Percentiles rank a stretch among this genome's conserved stretches.
These are phyloP conservation scores for Platyura marginata DNA, from an alignment of 1,140 invertebrate genomes.

Conservation along the genomic window DNA sequence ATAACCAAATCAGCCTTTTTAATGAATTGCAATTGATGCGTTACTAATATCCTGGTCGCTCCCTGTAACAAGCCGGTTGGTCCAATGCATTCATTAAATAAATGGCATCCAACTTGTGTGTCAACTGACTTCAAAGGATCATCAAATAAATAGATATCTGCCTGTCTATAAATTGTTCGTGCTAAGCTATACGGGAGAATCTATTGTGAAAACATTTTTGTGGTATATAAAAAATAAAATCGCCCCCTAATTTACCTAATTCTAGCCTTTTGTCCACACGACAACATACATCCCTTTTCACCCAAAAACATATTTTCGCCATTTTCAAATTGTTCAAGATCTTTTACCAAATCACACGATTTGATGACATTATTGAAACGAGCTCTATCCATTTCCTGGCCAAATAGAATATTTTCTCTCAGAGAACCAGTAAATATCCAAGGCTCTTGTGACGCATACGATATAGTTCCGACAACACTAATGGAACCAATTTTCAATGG, in stretches of 20 bases:
- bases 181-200: conserved; percentile 8
- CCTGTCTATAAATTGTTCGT: conserved; percentile 30
- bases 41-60: conserved; percentile 46
- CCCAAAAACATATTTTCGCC: conserved; percentile 40
- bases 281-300: conserved; percentile 30
- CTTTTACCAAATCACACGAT: conserved; percentile 21
- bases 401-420: conserved; percentile 39
- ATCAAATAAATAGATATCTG: conserved; percentile 62
- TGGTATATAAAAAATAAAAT: background rate
- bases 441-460: conserved; percentile 34
- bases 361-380: conserved; percentile 1
- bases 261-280: conserved; percentile 37
- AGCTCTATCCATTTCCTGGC: conserved; percentile 11
- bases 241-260: background rate
- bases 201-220: background rate
- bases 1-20: conserved; percentile 43
- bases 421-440: conserved; percentile 27
- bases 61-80: conserved; percentile 25
- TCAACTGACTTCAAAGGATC: conserved; percentile 72
- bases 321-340: conserved; percentile 26
- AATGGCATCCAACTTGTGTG: conserved; percentile 55
- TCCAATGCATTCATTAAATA: conserved; percentile 47
- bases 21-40: conserved; percentile 60
- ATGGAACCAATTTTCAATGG: conserved; percentile 20
- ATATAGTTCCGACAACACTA: conserved; percentile 25